Evolutionary conservation across 2,113 vertebrate species (phyloP).

Genomic region (Limanda limanda): DNA sequence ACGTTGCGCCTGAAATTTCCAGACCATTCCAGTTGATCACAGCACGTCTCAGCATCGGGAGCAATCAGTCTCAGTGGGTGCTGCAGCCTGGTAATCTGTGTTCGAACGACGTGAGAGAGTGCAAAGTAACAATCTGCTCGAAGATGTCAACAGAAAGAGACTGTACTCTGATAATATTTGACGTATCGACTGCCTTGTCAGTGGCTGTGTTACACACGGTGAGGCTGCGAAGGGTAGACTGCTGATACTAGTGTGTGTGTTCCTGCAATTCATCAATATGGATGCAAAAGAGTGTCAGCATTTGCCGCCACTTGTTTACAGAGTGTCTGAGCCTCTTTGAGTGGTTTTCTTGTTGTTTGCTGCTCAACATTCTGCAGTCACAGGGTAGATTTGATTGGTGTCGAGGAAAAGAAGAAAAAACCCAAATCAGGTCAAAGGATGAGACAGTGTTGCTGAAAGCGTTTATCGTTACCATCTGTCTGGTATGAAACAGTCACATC

Average conservation of each 20-base stretch:
- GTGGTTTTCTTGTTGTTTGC: slow-evolving; percentile 7
- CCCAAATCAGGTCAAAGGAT: slow-evolving; percentile 19
- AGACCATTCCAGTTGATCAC: neutral
- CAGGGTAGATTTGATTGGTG: neutral
- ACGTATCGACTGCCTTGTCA: neutral
- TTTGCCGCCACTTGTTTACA: slow-evolving; percentile 5
- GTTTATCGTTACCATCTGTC: slow-evolving; percentile 28
- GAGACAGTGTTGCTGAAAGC: neutral
- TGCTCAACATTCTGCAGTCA: slow-evolving; percentile 3
- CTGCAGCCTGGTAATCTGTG: neutral
- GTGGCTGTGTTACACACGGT: neutral
- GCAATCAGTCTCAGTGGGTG: neutral
- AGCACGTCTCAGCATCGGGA: neutral
- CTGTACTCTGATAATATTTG: neutral
- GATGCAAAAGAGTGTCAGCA: slow-evolving; percentile 24
- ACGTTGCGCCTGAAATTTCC: neutral
- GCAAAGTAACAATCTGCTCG: neutral
- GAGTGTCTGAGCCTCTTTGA: neutral
- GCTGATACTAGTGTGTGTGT: neutral
- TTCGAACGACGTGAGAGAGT: neutral
- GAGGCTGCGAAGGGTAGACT: neutral
- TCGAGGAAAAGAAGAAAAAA: slow-evolving; percentile 7
- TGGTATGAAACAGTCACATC: neutral
- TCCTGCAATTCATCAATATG: slow-evolving; percentile 7
- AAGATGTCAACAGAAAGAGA: slow-evolving; percentile 10